Conservation (phyloP, 2,797 vertebrate species). For the Diglossa cyanea region DNA sequence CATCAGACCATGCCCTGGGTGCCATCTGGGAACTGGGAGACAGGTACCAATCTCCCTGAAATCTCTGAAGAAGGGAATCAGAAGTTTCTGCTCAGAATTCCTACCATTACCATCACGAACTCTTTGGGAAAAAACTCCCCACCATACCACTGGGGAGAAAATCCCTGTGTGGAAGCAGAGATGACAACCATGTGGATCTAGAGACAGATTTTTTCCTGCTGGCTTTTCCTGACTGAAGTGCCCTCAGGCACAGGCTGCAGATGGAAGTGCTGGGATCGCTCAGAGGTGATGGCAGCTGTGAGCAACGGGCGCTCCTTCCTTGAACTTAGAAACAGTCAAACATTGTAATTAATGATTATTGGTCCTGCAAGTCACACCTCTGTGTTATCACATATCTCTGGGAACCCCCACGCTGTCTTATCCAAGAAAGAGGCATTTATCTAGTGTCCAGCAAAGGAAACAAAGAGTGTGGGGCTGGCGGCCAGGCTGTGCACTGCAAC, state of each 20-base stretch:
- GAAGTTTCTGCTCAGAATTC: neutral
- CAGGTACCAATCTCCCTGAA: neutral
- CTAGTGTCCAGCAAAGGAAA: neutral
- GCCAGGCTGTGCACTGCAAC: rapidly evolving
- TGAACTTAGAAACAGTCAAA: conserved; percentile 49
- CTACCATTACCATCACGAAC: rapidly evolving
- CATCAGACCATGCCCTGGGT: neutral
- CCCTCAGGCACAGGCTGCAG: neutral
- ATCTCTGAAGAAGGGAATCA: neutral
- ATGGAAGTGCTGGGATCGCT: neutral
- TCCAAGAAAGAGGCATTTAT: neutral
- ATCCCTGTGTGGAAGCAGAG: neutral
- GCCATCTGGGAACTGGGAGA: neutral
- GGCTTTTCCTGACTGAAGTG: neutral
- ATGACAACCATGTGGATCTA: neutral
- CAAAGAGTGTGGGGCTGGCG: neutral
- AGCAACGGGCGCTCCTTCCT: neutral
- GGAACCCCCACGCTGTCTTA: neutral
- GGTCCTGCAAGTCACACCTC: neutral
- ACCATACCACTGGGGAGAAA: neutral
- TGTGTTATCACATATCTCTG: neutral
- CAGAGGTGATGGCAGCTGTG: conserved; percentile 2
- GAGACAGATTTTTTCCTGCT: neutral
- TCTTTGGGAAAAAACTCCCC: neutral
- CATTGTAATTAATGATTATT: conserved; percentile 32